phyloP scores from a whole-genome alignment of 23 tunicate genomes.

The Aplidium turbinatum region DNA sequence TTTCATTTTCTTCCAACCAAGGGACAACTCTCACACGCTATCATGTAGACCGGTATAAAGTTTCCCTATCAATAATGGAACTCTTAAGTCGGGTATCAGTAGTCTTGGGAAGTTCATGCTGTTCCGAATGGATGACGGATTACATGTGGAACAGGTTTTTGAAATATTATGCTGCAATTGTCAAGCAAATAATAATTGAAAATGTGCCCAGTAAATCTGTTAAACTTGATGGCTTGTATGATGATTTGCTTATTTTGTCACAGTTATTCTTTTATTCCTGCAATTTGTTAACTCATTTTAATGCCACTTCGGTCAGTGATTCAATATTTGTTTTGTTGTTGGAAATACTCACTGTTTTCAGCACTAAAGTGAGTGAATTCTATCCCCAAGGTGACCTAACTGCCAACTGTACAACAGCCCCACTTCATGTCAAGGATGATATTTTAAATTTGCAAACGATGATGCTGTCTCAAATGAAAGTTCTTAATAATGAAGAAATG shows the following conservation, averaged over 20 bases:
- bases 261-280: conserved; percentile 25
- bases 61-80: conserved; percentile 3
- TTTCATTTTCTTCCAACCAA: conserved; percentile 1
- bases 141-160: conserved; percentile 10
- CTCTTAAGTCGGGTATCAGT: background rate
- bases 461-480: background rate
- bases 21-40: background rate
- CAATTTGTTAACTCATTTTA: conserved; percentile 3
- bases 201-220: background rate
- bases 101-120: background rate
- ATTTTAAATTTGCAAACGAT: background rate
- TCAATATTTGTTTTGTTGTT: conserved; percentile 7
- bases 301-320: background rate
- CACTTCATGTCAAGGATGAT: background rate
- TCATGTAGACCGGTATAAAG: background rate
- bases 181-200: background rate
- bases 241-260: conserved; percentile 9
- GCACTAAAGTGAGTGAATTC: no score
- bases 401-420: no score
- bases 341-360: conserved; percentile 5
- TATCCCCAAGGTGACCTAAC: no score
- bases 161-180: conserved; percentile 3
- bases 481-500: background rate
- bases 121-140: conserved; percentile 13
- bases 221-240: background rate